Base-by-base conservation (phyloP, 1,140 invertebrate species). In the Meloidogyne floridensis region DNA sequence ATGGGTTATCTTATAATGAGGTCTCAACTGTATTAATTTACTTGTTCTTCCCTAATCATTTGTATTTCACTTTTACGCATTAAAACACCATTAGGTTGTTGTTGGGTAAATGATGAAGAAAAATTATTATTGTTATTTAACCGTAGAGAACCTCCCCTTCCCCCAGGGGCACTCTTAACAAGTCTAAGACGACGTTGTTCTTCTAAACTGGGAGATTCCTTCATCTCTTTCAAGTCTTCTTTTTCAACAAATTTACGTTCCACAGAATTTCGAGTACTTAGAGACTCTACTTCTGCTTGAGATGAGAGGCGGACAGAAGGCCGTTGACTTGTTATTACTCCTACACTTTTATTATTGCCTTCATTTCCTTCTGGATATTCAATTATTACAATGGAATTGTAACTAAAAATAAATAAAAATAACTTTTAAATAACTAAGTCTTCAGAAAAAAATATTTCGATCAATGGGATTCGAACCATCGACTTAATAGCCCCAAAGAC, bases 291-390 rank as follows among this genome's bases (percentile, higher is more conserved):
- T 18, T 79, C 77, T 13, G 54, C 77, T 9, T 79, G 77, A 7
- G 86, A 86, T 53, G 87, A 87, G n/a, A 87, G 72, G 32, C 87
- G 18, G 1, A 87, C 86, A 5, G 86, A 87, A 51, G 86, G 86
- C 47, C 86, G 74, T 77, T 87, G 87, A 72, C 53, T 7, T 15
- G 15, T 65, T 65, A 18, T 65, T n/a, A 15, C n/a, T n/a, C 7
- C 59, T 7, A 7, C n/a, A 10, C 15, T 0, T 5, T 6, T 43
- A 18, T 2, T 32, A 18, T 2, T 32, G 3, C n/a, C 59, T 4
- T 82, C 80, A n/a, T 86, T 81, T 18, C 85, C 81, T 54, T 87
- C 86, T 15, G 70, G 54, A 51, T 89, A 85, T 72, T 87, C 86
- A 51, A 87, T 87, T 7, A 87, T 75, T 10, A 87, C 86, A 20